Base-by-base conservation (phyloP, 2,888 invertebrate genomes). In the Pandemis heparana region DNA sequence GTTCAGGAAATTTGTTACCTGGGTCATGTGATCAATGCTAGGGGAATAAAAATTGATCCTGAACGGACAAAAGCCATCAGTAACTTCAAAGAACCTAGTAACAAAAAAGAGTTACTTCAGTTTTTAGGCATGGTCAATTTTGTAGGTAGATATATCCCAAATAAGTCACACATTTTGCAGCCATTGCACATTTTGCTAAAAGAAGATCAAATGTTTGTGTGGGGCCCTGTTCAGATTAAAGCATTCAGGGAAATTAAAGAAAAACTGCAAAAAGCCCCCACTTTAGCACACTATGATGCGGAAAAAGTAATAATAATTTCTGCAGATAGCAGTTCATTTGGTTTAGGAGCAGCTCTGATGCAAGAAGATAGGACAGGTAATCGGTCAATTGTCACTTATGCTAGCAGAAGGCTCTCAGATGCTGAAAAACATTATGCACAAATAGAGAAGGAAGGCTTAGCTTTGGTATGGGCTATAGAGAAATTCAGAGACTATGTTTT, bases 51-150 rank as follows among this genome's bases (percentile, higher is more conserved):
- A 12, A n/a, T 18, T 43, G 75, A 77, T 59, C 74, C 73, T 3
- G 66, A 70, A 5, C 65, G 70, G 39, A 43, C 72, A 39, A 32
- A 62, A 41, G 56, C 59, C 16, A 69, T 75, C 8, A 38, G n/a
- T 48, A 32, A 72, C 10, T 76, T 76, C 53, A 53, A 66, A 39
- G 68, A 39, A 23, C 74, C 70, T 10, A 61, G 10, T 38, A 71
- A 65, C 63, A 75, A 76, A 66, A 70, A 59, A 61, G 48, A 75
- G 56, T 63, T 76, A 10, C 53, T 75, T 39, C 74, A 69, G 51
- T 75, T 75, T 66, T 63, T 76, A 62, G 76, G 75, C 2, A 68
- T 75, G 67, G 74, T 75, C 0, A 76, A 76, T 59, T 76, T 61
- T 74, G 75, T 73, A 2, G 67, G 72, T 4, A 38, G 70, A 48